Evolutionary conservation across 2,888 invertebrate species (phyloP), one percentile per base, ranked within the genome.

Genomic region (Chirona hameri): DNA sequence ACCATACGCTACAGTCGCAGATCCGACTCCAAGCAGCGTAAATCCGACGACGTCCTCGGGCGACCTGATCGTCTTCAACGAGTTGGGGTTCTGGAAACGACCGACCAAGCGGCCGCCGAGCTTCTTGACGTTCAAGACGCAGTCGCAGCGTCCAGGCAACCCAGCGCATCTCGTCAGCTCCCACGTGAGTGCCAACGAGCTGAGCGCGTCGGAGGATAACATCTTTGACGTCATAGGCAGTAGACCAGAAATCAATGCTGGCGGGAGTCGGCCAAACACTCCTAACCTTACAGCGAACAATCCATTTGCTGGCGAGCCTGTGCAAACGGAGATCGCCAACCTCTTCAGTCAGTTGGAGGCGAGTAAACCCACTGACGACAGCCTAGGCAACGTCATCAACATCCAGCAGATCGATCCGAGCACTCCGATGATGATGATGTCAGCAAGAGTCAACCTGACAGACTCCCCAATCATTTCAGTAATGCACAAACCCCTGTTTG

Each of bases 361-460:
- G n/a, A 29, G 69, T 29, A 15, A 2, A 4, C 7, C 29, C 29
- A 18, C 29, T 9, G 24, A 29, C 31, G 31, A 24, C 76, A 46
- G 24, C 46, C 52, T 12, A 52, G 21, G 3, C 24, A 27, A 24
- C 46, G 18, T 76, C 39, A 76, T 76, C 39, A 76, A 76, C 76
- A 76, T 76, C 46, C 76, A 76, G 46, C 76, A 76, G 46, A 76
- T 76, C 10, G 46, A 76, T 39, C 76, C 76, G 21, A 76, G 39
- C 76, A 46, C 21, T 21, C 76, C 76, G 24, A 76, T 76, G 76
- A 76, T 76, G 76, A 76, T 76, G 76, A 76, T 76, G 76, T 9
- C 46, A 0, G 46, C 46, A 9, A 39, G 76, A 7, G 24, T 76
- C 9, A 76, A 76, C 46, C 15, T 46, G 9, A 46, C 76, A 24